These are phyloP conservation scores for Cyclina sinensis DNA, from an alignment of 1,140 invertebrate species.

Conservation along the genomic window DNA sequence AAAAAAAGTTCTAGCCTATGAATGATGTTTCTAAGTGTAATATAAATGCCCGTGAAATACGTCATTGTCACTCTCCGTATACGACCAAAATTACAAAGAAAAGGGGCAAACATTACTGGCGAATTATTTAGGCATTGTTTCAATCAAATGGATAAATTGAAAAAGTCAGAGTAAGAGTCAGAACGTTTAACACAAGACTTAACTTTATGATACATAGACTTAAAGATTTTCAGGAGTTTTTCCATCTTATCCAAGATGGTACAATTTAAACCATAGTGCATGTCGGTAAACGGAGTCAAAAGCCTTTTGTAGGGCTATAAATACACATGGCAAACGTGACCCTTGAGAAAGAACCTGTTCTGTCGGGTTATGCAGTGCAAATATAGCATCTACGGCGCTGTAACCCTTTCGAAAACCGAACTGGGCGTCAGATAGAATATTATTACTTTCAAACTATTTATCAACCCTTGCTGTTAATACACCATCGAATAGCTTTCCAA, in stretches of 20 bases:
- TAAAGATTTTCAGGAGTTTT: not conserved
- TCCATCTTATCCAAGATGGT: not conserved
- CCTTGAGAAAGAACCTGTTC: not conserved
- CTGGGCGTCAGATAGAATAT: not conserved
- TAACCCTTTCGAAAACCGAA: not conserved
- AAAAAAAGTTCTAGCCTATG: too few species aligned
- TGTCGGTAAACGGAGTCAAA: too few species aligned
- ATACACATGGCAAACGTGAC: conserved; percentile 7
- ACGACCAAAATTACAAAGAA: conserved; percentile 24
- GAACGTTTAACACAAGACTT: conserved; percentile 13
- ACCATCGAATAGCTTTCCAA: conserved; percentile 61
- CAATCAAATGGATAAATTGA: not conserved
- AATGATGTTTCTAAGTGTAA: too few species aligned
- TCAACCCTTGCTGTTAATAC: conserved; percentile 23
- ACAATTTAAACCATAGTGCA: conserved; percentile 29
- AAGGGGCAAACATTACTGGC: not conserved
- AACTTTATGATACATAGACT: not conserved
- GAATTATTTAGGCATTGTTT: not conserved
- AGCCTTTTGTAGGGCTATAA: conserved; percentile 16
- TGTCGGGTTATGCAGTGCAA: not conserved
- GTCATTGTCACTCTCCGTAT: too few species aligned
- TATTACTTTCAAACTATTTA: not conserved
- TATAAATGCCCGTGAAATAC: too few species aligned
- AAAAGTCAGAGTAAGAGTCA: conserved; percentile 16
- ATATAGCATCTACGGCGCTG: not conserved